A percentile compares a stretch with the other conserved stretches of the same genome.
These are phyloP conservation scores for Myotis myotis DNA, from an alignment of 2,797 vertebrate genomes.

Conservation along the genomic window DNA sequence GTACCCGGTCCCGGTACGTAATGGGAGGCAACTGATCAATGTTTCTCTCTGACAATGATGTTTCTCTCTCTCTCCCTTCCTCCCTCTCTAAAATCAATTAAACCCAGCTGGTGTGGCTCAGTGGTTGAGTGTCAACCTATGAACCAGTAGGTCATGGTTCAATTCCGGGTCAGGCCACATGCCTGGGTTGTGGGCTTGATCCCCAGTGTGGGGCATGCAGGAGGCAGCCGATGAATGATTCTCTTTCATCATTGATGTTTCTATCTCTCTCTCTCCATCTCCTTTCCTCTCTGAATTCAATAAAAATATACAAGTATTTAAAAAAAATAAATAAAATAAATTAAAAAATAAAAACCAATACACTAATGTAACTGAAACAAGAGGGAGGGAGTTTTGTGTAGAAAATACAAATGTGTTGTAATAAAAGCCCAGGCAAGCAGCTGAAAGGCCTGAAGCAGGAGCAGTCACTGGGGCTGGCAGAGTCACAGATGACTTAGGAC, in stretches of 20 bases:
- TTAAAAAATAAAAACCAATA: not conserved
- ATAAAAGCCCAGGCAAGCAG: too few species aligned
- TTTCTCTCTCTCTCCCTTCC: not conserved
- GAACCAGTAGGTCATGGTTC: not conserved
- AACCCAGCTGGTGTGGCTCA: too few species aligned
- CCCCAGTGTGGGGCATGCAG: not conserved
- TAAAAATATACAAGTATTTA: not conserved
- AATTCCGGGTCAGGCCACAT: not conserved
- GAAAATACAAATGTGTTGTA: not conserved
- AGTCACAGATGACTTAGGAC: not conserved
- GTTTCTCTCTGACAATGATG: not conserved
- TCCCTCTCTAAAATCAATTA: not conserved
- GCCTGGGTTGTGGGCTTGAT: not conserved
- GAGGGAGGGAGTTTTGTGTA: not conserved
- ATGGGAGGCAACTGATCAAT: not conserved
- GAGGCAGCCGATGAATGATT: not conserved
- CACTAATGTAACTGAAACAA: not conserved
- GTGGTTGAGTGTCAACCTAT: too few species aligned
- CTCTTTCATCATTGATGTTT: not conserved
- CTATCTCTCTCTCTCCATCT: not conserved
- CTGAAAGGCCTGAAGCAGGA: not conserved
- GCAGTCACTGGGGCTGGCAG: not conserved
- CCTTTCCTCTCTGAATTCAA: not conserved
- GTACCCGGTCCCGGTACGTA: not conserved
- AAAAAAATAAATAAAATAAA: too few species aligned